Conservation (phyloP, 2,113 vertebrate genomes). For the Lycaon pictus region DNA sequence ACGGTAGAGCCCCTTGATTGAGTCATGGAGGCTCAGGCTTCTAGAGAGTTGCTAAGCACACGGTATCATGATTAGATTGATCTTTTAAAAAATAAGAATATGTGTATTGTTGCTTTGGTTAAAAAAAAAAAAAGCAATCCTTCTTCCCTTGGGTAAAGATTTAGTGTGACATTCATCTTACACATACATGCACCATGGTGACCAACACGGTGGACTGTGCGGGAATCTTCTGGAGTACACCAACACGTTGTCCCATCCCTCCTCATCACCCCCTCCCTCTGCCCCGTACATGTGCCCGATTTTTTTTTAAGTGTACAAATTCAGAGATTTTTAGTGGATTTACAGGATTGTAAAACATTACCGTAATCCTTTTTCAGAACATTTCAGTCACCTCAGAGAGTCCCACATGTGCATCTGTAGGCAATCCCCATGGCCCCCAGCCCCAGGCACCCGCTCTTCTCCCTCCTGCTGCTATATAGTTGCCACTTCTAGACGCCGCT, state of each 20-base stretch:
- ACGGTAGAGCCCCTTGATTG: neutral
- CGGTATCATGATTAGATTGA: neutral
- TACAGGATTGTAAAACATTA: neutral
- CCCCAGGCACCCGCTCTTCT: neutral
- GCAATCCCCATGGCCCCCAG: neutral
- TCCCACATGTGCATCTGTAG: neutral
- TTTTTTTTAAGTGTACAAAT: neutral
- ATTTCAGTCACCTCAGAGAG: neutral
- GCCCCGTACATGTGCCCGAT: neutral
- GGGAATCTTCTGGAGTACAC: neutral
- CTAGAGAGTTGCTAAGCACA: neutral
- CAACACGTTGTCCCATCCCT: neutral
- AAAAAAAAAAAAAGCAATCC: neutral
- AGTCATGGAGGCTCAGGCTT: neutral
- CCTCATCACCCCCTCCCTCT: neutral
- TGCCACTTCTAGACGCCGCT: neutral
- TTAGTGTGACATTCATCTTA: neutral
- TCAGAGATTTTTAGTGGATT: neutral
- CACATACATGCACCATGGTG: neutral
- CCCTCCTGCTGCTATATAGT: neutral
- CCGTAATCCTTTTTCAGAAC: slow-evolving; percentile 25
- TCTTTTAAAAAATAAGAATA: slow-evolving; percentile 1
- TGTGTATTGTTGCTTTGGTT: neutral
- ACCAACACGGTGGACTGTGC: neutral
- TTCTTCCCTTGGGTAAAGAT: slow-evolving; percentile 9